phyloP scores from a whole-genome alignment of 2,888 invertebrate species.

The Chirona hameri region DNA sequence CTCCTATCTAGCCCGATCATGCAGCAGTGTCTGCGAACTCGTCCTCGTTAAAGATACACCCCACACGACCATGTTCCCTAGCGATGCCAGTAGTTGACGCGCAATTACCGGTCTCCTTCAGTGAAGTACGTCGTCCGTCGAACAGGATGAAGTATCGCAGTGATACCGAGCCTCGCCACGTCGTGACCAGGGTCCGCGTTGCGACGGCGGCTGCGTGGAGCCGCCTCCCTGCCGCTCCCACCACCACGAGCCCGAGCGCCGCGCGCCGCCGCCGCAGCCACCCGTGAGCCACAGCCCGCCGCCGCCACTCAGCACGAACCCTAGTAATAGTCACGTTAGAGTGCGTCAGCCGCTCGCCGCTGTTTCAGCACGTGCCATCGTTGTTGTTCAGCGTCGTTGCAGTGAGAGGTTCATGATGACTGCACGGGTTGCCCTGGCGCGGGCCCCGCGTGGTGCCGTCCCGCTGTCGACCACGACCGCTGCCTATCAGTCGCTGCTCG shows the following conservation, averaged over 20 bases:
- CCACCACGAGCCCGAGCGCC: neutral
- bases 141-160: slow-evolving; percentile 93
- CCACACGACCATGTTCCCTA: slow-evolving; percentile 86
- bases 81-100: slow-evolving; percentile 93
- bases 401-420: slow-evolving; percentile 88
- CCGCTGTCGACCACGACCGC: slow-evolving; percentile 66
- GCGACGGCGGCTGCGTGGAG: neutral
- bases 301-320: slow-evolving; percentile 72
- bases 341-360: slow-evolving; percentile 76
- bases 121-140: slow-evolving; percentile 95
- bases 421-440: slow-evolving; percentile 52
- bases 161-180: slow-evolving; percentile 75
- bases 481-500: slow-evolving; percentile 76
- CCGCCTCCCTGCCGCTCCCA: neutral
- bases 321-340: slow-evolving; percentile 79
- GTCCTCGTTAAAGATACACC: slow-evolving; percentile 93
- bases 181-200: slow-evolving; percentile 53
- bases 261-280: neutral
- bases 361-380: slow-evolving; percentile 92
- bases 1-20: slow-evolving; percentile 93
- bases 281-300: neutral
- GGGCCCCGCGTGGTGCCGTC: slow-evolving; percentile 70
- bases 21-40: slow-evolving; percentile 75
- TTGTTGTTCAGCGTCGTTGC: slow-evolving; percentile 97
- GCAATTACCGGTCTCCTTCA: slow-evolving; percentile 98